Base-by-base conservation (phyloP, 2,888 invertebrate species). In the Lumbricus terrestris region DNA sequence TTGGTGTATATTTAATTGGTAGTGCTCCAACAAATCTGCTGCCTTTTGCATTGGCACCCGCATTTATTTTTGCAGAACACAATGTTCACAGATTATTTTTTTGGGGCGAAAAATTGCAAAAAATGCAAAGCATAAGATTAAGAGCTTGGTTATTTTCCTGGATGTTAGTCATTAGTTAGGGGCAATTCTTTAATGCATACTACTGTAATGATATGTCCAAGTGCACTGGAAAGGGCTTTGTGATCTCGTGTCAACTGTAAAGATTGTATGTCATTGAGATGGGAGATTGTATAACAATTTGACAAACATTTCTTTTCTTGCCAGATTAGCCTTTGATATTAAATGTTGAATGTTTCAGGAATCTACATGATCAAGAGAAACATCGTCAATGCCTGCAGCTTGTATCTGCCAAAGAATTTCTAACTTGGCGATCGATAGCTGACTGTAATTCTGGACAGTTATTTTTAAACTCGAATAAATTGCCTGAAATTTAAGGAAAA, bases 311-410 rank as follows among this genome's bases (percentile, higher is more conserved):
- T 34, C 85, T 20, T 82, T 85, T 35, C 34, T 23, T 85, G n/a
- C 8, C 69, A 69, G n/a, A n/a, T n/a, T 69, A 69, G 69, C n/a
- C 69, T 69, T 69, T 69, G 33, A 82, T 33, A n/a, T n/a, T n/a
- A n/a, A 18, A 34, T 47, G 33, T 38, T 85, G 23, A 89, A 35
- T 88, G 15, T 42, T 91, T 29, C 93, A 94, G 95, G 94, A 82
- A 95, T 98, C 92, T 97, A 97, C 93, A 95, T 97, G 92, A 96
- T 99, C 91, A 99, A 99, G 95, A 96, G 99, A 92, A 99, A 99
- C 95, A 99, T 99, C 94, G 98, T 99, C n/a, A 99, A 99, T 95
- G 99, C 99, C 37, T 99, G 99, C 91, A 99, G 98, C 95, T 96
- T 99, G 90, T 99, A 99, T 95, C 96, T 98, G 93, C 98, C 90